Evolutionary conservation across 2,888 invertebrate genomes (phyloP), one percentile per base, ranked within the genome.

Genomic region (Hirtodrosophila confusa): DNA sequence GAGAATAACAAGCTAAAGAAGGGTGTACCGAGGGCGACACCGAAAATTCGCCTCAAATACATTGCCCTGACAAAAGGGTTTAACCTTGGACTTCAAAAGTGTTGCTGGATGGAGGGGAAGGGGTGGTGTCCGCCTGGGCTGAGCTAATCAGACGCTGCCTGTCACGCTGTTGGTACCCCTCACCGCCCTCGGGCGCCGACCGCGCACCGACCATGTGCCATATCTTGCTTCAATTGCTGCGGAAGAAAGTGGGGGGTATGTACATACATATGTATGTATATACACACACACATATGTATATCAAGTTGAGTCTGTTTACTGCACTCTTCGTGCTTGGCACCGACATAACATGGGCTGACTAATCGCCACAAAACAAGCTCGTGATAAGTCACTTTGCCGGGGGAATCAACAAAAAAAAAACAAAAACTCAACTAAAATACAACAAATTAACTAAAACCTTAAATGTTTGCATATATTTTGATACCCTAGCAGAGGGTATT

Each of bases 21-120:
- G 53, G 27, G 17, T 17, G 31, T 53, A 68, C 44, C 17, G 17
- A 17, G 17, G 17, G 63, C 43, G 61, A 67, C 61, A 69, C 45
- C 54, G n/a, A 49, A 70, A 70, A 48, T 51, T 27, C 35, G 44
- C 54, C 65, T 56, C 61, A 50, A 67, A 53, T 74, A 73, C 62
- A 70, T 80, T 77, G 58, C 55, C 77, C 80, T 65, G 58, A 39
- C 49, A 36, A 44, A 75, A 78, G 65, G 80, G 68, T 78, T 78
- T 78, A 78, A 84, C 78, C 85, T 78, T 78, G 78, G 85, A 77
- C 83, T 83, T 75, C 48, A 7, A 9, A 9, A 57, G 53, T 35
- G 37, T 11, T 6, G n/a, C 10, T n/a, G n/a, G 3, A 43, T 27
- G 3, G 23, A 44, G 11, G 9, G 35, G n/a, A 36, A 10, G 35